Evolutionary conservation across 2,113 vertebrate genomes (phyloP).

Genomic region (Oryzias melastigma): DNA sequence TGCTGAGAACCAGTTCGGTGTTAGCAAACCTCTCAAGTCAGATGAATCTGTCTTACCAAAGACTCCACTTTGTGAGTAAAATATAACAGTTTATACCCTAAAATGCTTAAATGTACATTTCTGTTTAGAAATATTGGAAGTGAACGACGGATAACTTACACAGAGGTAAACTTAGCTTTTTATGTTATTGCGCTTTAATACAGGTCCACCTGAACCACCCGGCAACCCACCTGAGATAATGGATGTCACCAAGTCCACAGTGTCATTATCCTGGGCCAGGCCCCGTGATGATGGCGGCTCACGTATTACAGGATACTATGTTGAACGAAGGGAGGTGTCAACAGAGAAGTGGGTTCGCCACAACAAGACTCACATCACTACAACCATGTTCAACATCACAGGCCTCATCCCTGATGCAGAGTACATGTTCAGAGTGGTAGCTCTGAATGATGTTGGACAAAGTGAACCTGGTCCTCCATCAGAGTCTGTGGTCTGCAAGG

Average conservation of each 20-base stretch:
- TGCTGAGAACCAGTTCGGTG: slow-evolving; percentile 95
- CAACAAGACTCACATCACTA: slow-evolving; percentile 96
- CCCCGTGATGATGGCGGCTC: slow-evolving; percentile 96
- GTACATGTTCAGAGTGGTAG: slow-evolving; percentile 94
- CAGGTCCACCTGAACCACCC: slow-evolving; percentile 94
- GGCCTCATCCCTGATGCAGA: slow-evolving; percentile 96
- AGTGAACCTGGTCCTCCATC: slow-evolving; percentile 91
- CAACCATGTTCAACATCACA: slow-evolving; percentile 94
- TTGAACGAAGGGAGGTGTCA: slow-evolving; percentile 92
- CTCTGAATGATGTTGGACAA: slow-evolving; percentile 93
- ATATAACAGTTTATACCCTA: no score
- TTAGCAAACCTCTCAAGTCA: slow-evolving; percentile 94
- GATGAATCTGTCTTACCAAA: slow-evolving; percentile 91
- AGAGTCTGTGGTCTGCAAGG: slow-evolving; percentile 92
- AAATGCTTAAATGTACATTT: no score
- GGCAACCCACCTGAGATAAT: slow-evolving; percentile 95
- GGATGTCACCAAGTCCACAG: slow-evolving; percentile 89
- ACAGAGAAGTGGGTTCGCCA: slow-evolving; percentile 98
- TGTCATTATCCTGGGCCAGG: slow-evolving; percentile 91
- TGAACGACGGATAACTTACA: no score
- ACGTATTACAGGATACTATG: slow-evolving; percentile 93
- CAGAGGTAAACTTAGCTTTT: neutral
- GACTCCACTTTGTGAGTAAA: slow-evolving; percentile 93
- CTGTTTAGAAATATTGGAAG: no score
- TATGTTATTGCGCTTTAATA: slow-evolving; percentile 1